Conservation (phyloP, 2,113 vertebrate species). For the Nipponia nippon region DNA sequence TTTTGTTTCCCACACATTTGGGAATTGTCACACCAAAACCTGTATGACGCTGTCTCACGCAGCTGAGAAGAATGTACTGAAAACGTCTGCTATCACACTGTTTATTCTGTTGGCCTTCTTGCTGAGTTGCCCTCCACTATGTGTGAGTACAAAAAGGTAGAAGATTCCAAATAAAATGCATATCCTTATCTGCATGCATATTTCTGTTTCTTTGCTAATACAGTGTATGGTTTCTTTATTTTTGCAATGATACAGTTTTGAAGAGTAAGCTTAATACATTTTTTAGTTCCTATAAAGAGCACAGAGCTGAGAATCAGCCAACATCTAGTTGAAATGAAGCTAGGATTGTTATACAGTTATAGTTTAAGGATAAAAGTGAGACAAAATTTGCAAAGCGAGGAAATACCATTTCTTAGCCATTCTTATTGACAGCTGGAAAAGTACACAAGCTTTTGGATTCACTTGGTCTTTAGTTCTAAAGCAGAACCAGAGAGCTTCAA, state of each 20-base stretch:
- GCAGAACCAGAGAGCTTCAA: background rate
- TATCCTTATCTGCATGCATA: background rate
- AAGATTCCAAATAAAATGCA: background rate
- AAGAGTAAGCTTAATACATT: background rate
- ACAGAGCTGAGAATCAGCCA: background rate
- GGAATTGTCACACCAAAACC: background rate
- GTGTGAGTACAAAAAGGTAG: background rate
- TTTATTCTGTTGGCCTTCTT: background rate
- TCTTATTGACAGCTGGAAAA: background rate
- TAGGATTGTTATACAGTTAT: background rate
- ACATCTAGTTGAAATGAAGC: background rate
- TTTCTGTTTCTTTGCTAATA: background rate
- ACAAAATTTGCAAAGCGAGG: background rate
- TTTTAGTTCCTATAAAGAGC: background rate
- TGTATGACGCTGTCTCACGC: background rate
- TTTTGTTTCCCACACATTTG: background rate
- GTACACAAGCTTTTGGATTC: background rate
- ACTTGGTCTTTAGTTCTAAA: background rate
- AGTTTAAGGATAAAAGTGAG: background rate
- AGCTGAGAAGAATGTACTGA: background rate
- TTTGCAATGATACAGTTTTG: background rate
- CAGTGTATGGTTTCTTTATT: background rate
- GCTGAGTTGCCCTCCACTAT: background rate
- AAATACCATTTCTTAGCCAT: background rate
- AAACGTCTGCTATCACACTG: background rate